These are phyloP conservation scores for Clepsis dumicolana DNA, from an alignment of 2,888 invertebrate species.

Conservation along the genomic window DNA sequence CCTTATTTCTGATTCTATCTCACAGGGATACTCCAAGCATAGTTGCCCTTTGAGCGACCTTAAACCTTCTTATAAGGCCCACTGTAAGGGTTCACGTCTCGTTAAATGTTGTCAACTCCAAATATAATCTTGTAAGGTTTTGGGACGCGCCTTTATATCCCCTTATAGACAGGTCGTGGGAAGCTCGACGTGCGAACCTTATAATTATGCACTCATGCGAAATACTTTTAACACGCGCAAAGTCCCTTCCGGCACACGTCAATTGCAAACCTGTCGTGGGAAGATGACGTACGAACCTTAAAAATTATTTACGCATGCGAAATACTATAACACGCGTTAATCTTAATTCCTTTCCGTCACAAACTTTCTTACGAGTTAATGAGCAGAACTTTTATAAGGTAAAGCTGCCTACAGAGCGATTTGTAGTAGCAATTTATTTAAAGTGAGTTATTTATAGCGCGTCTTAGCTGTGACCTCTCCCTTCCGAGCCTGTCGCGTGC, in stretches of 20 bases:
- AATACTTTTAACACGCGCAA: neutral
- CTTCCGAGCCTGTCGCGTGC: constrained; percentile 31
- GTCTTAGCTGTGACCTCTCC: constrained; percentile 49
- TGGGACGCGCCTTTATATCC: neutral
- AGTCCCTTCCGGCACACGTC: no score
- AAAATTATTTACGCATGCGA: neutral
- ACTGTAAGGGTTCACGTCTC: no score
- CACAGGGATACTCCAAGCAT: no score
- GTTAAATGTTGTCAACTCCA: no score
- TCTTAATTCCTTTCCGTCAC: neutral
- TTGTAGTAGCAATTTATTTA: constrained; percentile 57
- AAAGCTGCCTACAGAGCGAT: constrained; percentile 58
- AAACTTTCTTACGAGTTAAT: constrained; percentile 18
- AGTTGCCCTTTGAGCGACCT: no score
- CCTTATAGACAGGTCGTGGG: neutral
- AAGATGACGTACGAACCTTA: neutral
- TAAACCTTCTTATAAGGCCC: no score
- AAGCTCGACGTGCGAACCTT: neutral
- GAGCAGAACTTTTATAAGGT: constrained; percentile 20
- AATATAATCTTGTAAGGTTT: no score
- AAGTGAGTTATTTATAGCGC: constrained; percentile 61
- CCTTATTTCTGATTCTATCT: no score
- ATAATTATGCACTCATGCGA: neutral
- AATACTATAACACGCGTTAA: neutral
- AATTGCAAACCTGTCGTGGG: neutral